A percentile compares a stretch with the other conserved stretches of the same genome.
Conservation (phyloP, 92 coral and sea anemone genomes). For the Epizoanthus illoricatus region DNA sequence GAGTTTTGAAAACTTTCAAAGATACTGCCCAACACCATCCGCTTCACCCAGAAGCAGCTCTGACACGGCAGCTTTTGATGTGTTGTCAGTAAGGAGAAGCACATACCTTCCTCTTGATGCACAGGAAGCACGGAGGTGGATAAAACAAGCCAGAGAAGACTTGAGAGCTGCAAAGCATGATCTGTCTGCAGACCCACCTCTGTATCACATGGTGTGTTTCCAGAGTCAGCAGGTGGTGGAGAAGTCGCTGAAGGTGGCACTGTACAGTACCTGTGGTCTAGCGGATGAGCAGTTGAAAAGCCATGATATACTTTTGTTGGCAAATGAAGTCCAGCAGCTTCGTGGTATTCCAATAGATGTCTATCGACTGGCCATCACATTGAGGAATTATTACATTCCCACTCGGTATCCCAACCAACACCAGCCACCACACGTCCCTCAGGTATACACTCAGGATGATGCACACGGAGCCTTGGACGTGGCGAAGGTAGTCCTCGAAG, state of each 20-base stretch:
- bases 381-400: conserved; percentile 23
- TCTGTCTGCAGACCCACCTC: conserved; percentile 15
- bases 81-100: neutral
- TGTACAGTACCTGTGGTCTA: conserved; percentile 39
- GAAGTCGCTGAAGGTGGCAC: conserved; percentile 40
- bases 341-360: conserved; percentile 23
- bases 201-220: conserved; percentile 40
- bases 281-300: conserved; percentile 35
- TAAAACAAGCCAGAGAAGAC: conserved; percentile 38
- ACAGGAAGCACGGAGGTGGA: conserved; percentile 43
- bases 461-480: conserved; percentile 37
- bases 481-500: conserved; percentile 1
- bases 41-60: neutral
- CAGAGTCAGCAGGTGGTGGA: conserved; percentile 48
- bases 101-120: conserved; percentile 28
- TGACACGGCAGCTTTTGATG: neutral
- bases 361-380: conserved; percentile 1
- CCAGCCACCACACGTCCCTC: conserved; percentile 7
- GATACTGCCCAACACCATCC: neutral
- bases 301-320: conserved; percentile 32
- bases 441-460: conserved; percentile 12
- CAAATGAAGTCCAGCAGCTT: conserved; percentile 10
- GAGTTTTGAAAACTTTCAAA: neutral
- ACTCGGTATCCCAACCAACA: conserved; percentile 45
- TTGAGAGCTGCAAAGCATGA: conserved; percentile 27